Evolutionary conservation across 2,888 invertebrate species (phyloP).

Genomic region (Oscheius onirici): DNA sequence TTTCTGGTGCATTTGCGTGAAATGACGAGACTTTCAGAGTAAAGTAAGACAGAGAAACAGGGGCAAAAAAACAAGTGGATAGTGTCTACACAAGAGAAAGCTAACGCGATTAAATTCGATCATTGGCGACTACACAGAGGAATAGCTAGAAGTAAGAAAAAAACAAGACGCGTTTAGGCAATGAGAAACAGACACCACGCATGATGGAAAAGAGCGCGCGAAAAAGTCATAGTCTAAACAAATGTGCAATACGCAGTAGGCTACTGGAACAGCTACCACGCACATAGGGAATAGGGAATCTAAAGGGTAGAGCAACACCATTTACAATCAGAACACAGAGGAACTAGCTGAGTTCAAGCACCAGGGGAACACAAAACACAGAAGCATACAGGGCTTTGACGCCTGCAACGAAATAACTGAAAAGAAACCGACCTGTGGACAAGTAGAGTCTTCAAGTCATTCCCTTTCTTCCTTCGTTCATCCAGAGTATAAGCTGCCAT

Average conservation of each 20-base stretch:
- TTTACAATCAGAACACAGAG: too few relatives aligned
- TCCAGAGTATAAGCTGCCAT: too few relatives aligned
- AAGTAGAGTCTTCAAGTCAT: too few relatives aligned
- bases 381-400: too few relatives aligned
- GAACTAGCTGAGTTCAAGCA: too few relatives aligned
- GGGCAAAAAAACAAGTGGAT: not conserved
- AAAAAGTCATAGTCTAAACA: not conserved
- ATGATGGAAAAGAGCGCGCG: not conserved
- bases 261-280: too few relatives aligned
- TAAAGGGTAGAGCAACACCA: too few relatives aligned
- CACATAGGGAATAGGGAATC: too few relatives aligned
- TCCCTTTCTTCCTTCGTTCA: too few relatives aligned
- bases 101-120: not conserved
- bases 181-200: not conserved
- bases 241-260: not conserved
- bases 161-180: not conserved
- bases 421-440: too few relatives aligned
- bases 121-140: not conserved
- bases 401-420: too few relatives aligned
- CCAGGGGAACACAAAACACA: too few relatives aligned
- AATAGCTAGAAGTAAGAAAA: not conserved
- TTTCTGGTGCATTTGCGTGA: constrained; percentile 8
- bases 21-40: constrained; percentile 14
- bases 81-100: not conserved
- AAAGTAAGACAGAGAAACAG: not conserved